Evolutionary conservation across 2,113 vertebrate genomes (phyloP).

Genomic region (Hylia prasina): DNA sequence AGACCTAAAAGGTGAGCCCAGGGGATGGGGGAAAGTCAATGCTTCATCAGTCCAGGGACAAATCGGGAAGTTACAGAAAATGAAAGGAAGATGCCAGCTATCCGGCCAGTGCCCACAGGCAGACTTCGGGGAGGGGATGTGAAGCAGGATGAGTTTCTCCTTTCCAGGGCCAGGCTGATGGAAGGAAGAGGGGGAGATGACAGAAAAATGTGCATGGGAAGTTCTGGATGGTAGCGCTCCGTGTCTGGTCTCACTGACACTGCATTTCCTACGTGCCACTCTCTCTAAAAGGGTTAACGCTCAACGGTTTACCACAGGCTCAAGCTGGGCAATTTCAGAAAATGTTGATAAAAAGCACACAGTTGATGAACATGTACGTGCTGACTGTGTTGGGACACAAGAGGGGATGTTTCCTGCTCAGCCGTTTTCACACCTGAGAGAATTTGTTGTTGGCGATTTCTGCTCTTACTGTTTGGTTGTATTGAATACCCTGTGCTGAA

Average conservation of each 20-base stretch:
- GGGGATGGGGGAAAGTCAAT: neutral
- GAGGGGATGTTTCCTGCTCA: neutral
- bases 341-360: neutral
- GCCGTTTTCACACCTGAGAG: neutral
- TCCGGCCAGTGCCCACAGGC: neutral
- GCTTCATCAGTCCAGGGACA: neutral
- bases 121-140: neutral
- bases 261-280: neutral
- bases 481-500: neutral
- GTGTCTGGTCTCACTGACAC: neutral
- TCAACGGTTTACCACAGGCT: neutral
- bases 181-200: neutral
- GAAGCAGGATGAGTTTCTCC: neutral
- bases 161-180: neutral
- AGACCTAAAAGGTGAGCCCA: slow-evolving; percentile 47
- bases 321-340: neutral
- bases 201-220: neutral
- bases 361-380: neutral
- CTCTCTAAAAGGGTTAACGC: neutral
- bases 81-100: neutral
- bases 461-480: neutral
- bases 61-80: neutral
- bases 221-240: neutral
- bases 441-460: neutral
- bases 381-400: neutral